Percentiles rank a stretch among this genome's conserved stretches.
phyloP scores from a whole-genome alignment of 2,888 invertebrate species.

The Diarsia dahlii region DNA sequence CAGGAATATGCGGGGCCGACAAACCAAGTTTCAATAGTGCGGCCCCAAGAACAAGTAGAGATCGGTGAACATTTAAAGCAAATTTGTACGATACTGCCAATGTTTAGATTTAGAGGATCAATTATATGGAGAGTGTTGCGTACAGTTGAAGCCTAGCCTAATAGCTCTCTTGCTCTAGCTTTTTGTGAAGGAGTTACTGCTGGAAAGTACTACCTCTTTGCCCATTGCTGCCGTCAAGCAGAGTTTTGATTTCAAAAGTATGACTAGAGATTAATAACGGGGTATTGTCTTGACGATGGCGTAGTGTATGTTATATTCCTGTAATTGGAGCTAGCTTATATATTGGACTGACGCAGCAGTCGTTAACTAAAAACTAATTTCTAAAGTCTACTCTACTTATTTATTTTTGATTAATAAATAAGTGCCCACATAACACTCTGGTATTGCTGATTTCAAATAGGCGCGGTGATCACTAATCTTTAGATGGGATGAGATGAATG shows the following conservation, averaged over 20 bases:
- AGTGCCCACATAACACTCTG: too few relatives aligned
- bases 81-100: background rate
- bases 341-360: too few relatives aligned
- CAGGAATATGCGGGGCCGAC: constrained; percentile 29
- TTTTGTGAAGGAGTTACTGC: background rate
- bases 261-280: background rate
- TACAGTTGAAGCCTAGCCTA: background rate
- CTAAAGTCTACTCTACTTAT: too few relatives aligned
- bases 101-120: background rate
- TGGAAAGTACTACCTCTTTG: too few relatives aligned
- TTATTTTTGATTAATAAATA: too few relatives aligned
- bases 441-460: too few relatives aligned
- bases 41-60: constrained; percentile 4
- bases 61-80: background rate
- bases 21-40: constrained; percentile 22
- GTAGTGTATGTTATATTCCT: too few relatives aligned
- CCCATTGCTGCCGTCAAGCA: background rate
- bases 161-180: background rate
- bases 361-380: too few relatives aligned
- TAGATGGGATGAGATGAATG: background rate
- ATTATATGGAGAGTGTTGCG: background rate
- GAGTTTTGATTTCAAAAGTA: background rate
- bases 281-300: background rate
- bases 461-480: background rate
- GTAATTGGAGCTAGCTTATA: too few relatives aligned